phyloP scores from a whole-genome alignment of 1,140 invertebrate genomes.

The Meloidogyne chitwoodi region DNA sequence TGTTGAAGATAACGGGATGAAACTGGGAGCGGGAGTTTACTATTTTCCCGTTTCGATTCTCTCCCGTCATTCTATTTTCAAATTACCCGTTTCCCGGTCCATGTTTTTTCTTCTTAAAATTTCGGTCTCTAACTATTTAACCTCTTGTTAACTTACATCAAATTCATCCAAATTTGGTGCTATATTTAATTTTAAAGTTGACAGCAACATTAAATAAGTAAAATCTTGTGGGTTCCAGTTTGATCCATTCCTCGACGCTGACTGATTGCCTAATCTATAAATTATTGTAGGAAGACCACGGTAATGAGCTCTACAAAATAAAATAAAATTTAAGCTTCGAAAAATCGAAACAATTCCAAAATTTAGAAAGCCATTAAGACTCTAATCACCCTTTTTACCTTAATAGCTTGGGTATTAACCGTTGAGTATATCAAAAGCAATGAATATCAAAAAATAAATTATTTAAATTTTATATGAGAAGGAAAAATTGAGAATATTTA shows the following conservation, averaged over 20 bases:
- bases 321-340: neutral
- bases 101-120: too few species aligned
- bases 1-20: too few species aligned
- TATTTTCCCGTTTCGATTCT: too few species aligned
- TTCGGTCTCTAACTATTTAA: too few species aligned
- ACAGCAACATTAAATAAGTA: slow-evolving; percentile 63
- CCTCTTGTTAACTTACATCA: slow-evolving; percentile 44
- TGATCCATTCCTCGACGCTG: slow-evolving; percentile 34
- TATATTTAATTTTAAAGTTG: slow-evolving; percentile 58
- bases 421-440: neutral
- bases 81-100: too few species aligned
- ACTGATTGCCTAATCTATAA: slow-evolving; percentile 63
- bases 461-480: slow-evolving; percentile 11
- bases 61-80: too few species aligned
- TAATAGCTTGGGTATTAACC: too few species aligned
- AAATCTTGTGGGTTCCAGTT: slow-evolving; percentile 65
- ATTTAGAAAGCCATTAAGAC: too few species aligned
- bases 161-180: slow-evolving; percentile 62
- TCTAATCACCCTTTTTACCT: too few species aligned
- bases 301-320: slow-evolving; percentile 48
- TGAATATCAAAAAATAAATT: neutral
- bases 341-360: neutral
- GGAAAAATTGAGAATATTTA: too few species aligned
- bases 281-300: slow-evolving; percentile 63
- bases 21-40: too few species aligned